Percentiles rank a stretch among this genome's conserved stretches.
Conservation (phyloP, 2,888 invertebrate genomes). For the Hymenopus coronatus region DNA sequence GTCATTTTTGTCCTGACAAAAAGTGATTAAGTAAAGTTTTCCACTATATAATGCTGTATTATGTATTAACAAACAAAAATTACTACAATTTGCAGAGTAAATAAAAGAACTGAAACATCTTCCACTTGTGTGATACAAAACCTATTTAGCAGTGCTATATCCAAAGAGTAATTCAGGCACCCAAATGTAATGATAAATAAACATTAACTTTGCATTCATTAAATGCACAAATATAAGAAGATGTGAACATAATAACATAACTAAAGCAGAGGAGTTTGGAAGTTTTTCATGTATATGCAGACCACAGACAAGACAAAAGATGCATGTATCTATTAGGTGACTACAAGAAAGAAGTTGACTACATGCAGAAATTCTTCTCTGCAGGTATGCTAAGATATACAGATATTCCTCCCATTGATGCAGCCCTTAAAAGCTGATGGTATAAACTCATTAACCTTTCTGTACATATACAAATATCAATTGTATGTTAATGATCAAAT, state of each 20-base stretch:
- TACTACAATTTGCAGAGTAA: not conserved
- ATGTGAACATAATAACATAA: not conserved
- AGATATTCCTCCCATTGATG: not conserved
- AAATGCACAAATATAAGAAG: not conserved
- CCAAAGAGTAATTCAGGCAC: not conserved
- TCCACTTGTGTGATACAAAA: not conserved
- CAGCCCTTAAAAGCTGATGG: no score
- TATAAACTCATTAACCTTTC: no score
- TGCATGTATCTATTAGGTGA: not conserved
- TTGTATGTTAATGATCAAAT: no score
- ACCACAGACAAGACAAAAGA: not conserved
- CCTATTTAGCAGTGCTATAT: not conserved
- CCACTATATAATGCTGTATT: no score
- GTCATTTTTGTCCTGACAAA: no score
- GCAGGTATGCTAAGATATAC: not conserved
- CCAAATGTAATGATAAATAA: not conserved
- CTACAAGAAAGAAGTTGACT: not conserved
- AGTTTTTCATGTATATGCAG: not conserved
- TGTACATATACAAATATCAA: no score
- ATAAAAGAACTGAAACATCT: no score
- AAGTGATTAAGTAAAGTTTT: no score
- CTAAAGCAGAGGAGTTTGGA: not conserved
- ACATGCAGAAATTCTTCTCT: not conserved
- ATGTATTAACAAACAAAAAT: not conserved
- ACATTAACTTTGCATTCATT: not conserved